Evolutionary conservation across 2,113 vertebrate genomes (phyloP).

Genomic region (Malurus alboscapulatus): DNA sequence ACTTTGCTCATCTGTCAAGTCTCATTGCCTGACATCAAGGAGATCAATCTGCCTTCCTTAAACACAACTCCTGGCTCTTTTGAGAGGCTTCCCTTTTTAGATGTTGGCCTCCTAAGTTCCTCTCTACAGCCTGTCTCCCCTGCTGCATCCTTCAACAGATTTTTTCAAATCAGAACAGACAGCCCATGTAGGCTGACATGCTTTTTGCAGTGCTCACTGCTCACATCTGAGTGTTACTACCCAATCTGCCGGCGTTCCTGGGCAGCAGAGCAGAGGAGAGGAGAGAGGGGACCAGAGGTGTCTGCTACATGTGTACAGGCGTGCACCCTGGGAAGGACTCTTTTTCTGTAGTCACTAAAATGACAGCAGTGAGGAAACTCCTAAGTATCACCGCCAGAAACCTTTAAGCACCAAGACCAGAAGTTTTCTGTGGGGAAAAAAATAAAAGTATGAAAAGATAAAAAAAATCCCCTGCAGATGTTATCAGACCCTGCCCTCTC

Average conservation of each 20-base stretch:
- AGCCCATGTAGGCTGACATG: slow-evolving; percentile 32
- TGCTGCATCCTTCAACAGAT: slow-evolving; percentile 48
- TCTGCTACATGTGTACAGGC: background rate
- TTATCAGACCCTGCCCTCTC: background rate
- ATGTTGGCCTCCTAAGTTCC: slow-evolving; percentile 8
- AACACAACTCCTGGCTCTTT: slow-evolving; percentile 31
- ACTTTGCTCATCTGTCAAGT: slow-evolving; percentile 31
- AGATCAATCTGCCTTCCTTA: slow-evolving; percentile 37
- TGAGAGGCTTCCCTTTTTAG: slow-evolving; percentile 25
- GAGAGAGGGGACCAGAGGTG: background rate
- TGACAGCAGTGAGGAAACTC: background rate
- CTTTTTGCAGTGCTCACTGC: background rate
- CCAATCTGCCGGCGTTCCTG: background rate
- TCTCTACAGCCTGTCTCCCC: slow-evolving; percentile 44
- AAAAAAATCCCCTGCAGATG: rapidly evolving
- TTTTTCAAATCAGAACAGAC: slow-evolving; percentile 59
- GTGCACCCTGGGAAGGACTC: background rate
- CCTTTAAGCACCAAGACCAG: background rate
- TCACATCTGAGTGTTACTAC: background rate
- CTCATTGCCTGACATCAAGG: slow-evolving; percentile 13
- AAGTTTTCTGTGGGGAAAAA: background rate
- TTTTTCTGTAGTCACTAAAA: background rate
- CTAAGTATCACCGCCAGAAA: background rate
- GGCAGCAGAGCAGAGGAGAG: background rate
- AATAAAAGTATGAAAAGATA: background rate